phyloP scores from a whole-genome alignment of 2,113 vertebrate species.

The Synodontis membranacea region DNA sequence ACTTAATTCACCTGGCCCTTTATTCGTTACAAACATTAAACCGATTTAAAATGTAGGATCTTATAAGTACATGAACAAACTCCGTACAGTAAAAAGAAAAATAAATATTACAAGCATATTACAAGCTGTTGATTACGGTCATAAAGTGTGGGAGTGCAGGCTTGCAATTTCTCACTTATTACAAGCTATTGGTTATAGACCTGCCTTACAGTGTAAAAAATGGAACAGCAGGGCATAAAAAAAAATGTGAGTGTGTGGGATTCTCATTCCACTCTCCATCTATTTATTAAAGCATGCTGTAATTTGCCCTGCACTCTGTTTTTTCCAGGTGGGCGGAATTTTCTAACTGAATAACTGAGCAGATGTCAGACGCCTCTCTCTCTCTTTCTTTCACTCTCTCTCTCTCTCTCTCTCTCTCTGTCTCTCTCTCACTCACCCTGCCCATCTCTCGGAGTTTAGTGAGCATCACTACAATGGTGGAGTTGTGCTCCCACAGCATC shows the following conservation, averaged over 20 bases:
- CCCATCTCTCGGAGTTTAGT: constrained; percentile 99
- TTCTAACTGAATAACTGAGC: constrained; percentile 22
- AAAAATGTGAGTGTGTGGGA: constrained; percentile 30
- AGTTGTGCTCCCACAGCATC: constrained; percentile 99
- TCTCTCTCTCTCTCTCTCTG: constrained; percentile 52
- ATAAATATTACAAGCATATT: constrained; percentile 15
- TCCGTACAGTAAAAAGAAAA: not conserved
- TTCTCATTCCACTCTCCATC: constrained; percentile 11
- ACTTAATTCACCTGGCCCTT: not conserved
- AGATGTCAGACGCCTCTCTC: constrained; percentile 16
- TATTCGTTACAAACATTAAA: not conserved
- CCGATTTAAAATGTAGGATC: not conserved
- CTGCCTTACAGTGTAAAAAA: constrained; percentile 10
- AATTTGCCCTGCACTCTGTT: constrained; percentile 19
- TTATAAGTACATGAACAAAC: too few species aligned
- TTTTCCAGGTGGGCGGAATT: constrained; percentile 31
- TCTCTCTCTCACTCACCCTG: constrained; percentile 77
- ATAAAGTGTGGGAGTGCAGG: not conserved
- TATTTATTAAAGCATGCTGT: constrained; percentile 32
- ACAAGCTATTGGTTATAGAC: constrained; percentile 14
- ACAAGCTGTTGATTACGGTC: constrained; percentile 12
- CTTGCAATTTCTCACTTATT: constrained; percentile 6
- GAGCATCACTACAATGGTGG: constrained; percentile 99
- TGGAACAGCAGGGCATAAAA: constrained; percentile 23
- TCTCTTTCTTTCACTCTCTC: not conserved